Evolutionary conservation across 2,113 vertebrate genomes (phyloP).

Genomic region (Cyphomyrus plagiostoma): DNA sequence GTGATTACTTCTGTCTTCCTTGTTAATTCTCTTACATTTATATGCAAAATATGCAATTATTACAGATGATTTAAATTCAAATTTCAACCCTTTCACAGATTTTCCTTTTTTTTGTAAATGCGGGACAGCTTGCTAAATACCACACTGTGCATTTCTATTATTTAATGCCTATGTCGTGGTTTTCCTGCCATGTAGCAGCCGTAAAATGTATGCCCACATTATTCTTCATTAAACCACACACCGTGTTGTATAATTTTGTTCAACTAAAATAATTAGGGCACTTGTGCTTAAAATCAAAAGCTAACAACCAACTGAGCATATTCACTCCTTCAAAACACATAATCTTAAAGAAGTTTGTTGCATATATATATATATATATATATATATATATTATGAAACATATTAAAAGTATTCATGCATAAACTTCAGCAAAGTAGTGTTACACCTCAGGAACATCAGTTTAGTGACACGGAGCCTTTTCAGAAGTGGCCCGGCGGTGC

Average conservation of each 20-base stretch:
- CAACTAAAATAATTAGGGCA: constrained; percentile 18
- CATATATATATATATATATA: no score
- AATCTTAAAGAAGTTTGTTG: constrained; percentile 6
- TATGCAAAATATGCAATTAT: constrained; percentile 17
- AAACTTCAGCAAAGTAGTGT: not conserved
- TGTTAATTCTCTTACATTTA: constrained; percentile 18
- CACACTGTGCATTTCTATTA: not conserved
- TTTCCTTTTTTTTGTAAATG: not conserved
- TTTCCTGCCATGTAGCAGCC: not conserved
- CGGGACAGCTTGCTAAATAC: not conserved
- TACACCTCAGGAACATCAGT: not conserved
- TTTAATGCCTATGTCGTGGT: not conserved
- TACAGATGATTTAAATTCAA: constrained; percentile 16
- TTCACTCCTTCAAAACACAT: constrained; percentile 2
- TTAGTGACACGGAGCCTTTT: not conserved
- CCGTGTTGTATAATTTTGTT: constrained; percentile 10
- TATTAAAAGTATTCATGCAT: constrained; percentile 12
- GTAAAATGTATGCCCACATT: constrained; percentile 3
- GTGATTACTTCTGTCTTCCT: not conserved
- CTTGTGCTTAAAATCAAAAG: constrained; percentile 15
- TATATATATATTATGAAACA: constrained; percentile 1
- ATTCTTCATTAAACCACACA: constrained; percentile 16
- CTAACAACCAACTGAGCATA: constrained; percentile 4
- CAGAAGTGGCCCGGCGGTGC: not conserved
- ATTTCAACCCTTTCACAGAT: constrained; percentile 9